Percentiles rank a stretch among this genome's conserved stretches.
These are phyloP conservation scores for Conchocele bisecta DNA, from an alignment of 2,888 invertebrate species.

Conservation along the genomic window DNA sequence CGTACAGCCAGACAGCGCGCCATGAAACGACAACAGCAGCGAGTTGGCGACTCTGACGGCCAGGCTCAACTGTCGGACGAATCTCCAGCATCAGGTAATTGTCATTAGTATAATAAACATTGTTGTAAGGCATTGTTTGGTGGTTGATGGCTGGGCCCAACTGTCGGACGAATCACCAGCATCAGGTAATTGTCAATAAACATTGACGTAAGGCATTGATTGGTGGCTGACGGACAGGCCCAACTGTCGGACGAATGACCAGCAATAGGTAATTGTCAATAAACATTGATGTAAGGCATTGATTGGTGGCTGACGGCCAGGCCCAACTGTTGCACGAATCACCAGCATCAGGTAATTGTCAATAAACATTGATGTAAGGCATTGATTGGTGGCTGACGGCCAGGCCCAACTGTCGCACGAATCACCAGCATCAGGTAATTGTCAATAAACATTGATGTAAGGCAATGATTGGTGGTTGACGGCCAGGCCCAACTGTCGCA, in stretches of 20 bases:
- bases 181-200: neutral
- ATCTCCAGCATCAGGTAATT: slow-evolving; percentile 63
- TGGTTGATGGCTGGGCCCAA: neutral
- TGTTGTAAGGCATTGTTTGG: neutral
- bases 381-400: slow-evolving; percentile 55
- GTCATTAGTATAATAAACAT: neutral
- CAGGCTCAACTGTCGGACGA: slow-evolving; percentile 67
- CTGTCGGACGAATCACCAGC: neutral
- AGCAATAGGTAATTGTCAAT: too few species aligned
- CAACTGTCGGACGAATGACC: too few species aligned
- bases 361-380: too few species aligned
- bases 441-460: neutral
- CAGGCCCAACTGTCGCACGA: slow-evolving; percentile 67
- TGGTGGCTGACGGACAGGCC: too few species aligned
- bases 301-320: slow-evolving; percentile 67
- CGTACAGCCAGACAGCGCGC: slow-evolving; percentile 65
- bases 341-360: slow-evolving; percentile 60
- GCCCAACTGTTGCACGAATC: slow-evolving; percentile 68
- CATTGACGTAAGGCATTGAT: too few species aligned
- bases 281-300: too few species aligned
- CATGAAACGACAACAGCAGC: slow-evolving; percentile 60
- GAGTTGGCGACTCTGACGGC: slow-evolving; percentile 66
- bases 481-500: neutral
- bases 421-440: slow-evolving; percentile 63
- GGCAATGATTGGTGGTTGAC: neutral